Evolutionary conservation across 1,140 invertebrate genomes (phyloP).

Genomic region (Batillaria attramentaria): DNA sequence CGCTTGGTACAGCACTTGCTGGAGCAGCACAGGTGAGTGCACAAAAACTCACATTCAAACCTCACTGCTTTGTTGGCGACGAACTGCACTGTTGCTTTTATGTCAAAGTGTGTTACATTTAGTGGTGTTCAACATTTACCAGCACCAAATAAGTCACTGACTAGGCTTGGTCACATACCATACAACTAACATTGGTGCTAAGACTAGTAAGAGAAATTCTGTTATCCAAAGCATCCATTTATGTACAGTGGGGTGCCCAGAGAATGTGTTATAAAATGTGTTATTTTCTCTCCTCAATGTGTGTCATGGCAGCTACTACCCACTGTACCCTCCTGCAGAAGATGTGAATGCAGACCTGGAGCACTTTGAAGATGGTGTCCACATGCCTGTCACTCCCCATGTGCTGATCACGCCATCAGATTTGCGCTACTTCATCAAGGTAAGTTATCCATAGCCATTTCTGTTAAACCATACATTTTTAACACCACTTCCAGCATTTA

Average conservation of each 20-base stretch:
- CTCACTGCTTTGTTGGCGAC: too few relatives aligned
- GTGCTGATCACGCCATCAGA: conserved; percentile 88
- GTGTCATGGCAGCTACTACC: conserved; percentile 79
- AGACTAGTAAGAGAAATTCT: too few relatives aligned
- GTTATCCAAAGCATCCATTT: too few relatives aligned
- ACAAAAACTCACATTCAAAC: too few relatives aligned
- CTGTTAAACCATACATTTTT: too few relatives aligned
- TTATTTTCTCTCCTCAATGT: neutral
- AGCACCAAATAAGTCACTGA: too few relatives aligned
- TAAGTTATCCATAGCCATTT: too few relatives aligned
- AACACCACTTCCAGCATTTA: too few relatives aligned
- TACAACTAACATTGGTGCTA: too few relatives aligned
- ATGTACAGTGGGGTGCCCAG: neutral
- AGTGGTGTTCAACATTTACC: too few relatives aligned
- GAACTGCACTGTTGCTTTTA: neutral
- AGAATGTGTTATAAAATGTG: neutral
- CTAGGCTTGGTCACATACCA: too few relatives aligned
- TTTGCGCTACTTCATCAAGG: conserved; percentile 86
- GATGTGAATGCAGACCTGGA: conserved; percentile 80
- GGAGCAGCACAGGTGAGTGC: conserved; percentile 77
- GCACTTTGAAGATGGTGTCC: conserved; percentile 75
- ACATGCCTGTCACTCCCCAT: conserved; percentile 80
- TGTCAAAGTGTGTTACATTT: too few relatives aligned
- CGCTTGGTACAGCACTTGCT: conserved; percentile 80
- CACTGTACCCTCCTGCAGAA: conserved; percentile 82